Evolutionary conservation across 2,888 invertebrate genomes (phyloP), one percentile per base, ranked within the genome.

Genomic region (Willowsia nigromaculata): DNA sequence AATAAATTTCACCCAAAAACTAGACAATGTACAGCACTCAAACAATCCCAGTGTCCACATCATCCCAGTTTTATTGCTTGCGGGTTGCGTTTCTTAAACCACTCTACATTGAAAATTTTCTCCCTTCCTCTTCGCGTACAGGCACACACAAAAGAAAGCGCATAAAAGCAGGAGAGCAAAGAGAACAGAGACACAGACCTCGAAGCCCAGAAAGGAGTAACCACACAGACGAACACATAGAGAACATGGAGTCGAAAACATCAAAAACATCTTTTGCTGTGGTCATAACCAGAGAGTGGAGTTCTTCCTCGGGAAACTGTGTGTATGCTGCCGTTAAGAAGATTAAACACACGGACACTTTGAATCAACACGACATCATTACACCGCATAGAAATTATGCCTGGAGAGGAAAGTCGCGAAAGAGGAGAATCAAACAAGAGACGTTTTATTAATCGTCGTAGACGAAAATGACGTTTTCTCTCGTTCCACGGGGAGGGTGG

Each of bases 301-400:
- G n/a, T n/a, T n/a, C n/a, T n/a, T n/a, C n/a, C n/a, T n/a, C n/a
- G n/a, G n/a, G n/a, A n/a, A n/a, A n/a, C n/a, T n/a, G n/a, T n/a
- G n/a, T n/a, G n/a, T n/a, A n/a, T n/a, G n/a, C n/a, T n/a, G n/a
- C n/a, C 62, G 62, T 62, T 50, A 62, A 62, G 62, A 62, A 62
- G 62, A 62, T 62, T 62, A 62, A 62, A 27, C 62, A 62, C 27
- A 62, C 62, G 62, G 62, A 62, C 62, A 62, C 62, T 62, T 62
- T 62, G 62, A 62, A 27, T 62, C 62, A 62, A 62, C 62, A 62
- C 62, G 62, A 62, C 62, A 62, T 62, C 62, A 62, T 62, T 62
- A 62, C 62, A 30, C 62, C 62, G 7, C 27, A 13, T 18, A 56
- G 56, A 22, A 18, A 56, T 4, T 15, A 40, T n/a, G n/a, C n/a